Conservation (phyloP, 2,113 vertebrate genomes). For the Dolichallabes microphthalmus region DNA sequence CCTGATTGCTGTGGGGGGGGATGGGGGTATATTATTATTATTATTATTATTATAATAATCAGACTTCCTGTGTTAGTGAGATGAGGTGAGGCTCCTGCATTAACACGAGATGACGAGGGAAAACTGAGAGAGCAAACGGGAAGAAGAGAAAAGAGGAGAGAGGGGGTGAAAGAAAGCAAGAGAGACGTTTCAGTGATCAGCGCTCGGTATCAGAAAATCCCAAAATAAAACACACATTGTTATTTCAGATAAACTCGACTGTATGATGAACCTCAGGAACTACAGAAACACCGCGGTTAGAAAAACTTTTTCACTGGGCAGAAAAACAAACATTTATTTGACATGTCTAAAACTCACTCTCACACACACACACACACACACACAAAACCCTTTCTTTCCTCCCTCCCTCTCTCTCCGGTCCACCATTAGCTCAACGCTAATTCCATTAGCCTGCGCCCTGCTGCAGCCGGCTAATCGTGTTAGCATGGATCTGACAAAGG, state of each 20-base stretch:
- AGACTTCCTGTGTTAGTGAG: not conserved
- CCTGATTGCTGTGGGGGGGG: constrained; percentile 80
- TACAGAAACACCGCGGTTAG: too few species aligned
- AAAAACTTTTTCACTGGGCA: not conserved
- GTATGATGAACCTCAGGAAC: not conserved
- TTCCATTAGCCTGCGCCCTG: constrained; percentile 92
- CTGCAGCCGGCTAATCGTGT: constrained; percentile 94
- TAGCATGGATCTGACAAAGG: constrained; percentile 91
- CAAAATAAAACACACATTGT: not conserved
- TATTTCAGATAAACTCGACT: not conserved
- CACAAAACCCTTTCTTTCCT: not conserved
- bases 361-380: constrained; percentile 10
- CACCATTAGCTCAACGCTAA: constrained; percentile 94
- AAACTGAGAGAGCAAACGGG: constrained; percentile 21
- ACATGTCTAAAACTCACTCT: not conserved
- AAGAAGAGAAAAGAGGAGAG: constrained; percentile 22
- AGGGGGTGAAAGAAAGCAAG: accelerated
- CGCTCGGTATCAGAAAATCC: not conserved
- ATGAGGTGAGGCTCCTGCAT: not conserved
- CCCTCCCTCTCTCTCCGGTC: constrained; percentile 71
- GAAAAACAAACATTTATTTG: not conserved
- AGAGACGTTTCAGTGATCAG: not conserved
- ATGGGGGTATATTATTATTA: constrained; percentile 53
- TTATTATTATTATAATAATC: constrained; percentile 47
- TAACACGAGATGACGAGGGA: constrained; percentile 44